phyloP scores from a whole-genome alignment of 2,888 invertebrate genomes.

The Sarcophaga subvicina region DNA sequence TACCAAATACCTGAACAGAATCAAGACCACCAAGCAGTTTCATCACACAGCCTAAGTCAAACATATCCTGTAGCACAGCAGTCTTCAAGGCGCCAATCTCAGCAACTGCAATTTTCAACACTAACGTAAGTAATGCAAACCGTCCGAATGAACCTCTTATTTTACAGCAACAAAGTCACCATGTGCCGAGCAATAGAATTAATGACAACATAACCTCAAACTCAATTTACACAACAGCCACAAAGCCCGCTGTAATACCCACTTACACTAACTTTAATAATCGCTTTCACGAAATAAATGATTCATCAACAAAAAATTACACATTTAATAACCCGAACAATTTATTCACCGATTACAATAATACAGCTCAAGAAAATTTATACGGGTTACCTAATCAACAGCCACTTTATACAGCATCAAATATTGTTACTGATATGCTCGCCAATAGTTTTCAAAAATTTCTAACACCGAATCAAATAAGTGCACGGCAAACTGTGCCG shows the following conservation, averaged over 20 bases:
- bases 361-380: background rate
- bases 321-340: background rate
- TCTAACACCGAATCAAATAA: slow-evolving; percentile 2
- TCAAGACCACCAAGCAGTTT: background rate
- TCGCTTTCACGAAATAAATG: background rate
- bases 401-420: background rate
- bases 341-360: background rate
- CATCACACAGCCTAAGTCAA: too few relatives aligned
- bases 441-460: background rate
- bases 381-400: background rate
- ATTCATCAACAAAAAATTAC: background rate
- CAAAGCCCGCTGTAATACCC: too few relatives aligned
- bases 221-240: too few relatives aligned
- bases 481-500: slow-evolving; percentile 16
- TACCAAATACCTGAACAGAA: background rate
- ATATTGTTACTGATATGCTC: background rate
- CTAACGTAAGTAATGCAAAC: too few relatives aligned
- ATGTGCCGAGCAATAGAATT: too few relatives aligned
- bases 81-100: background rate
- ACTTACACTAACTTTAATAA: background rate
- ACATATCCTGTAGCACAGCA: too few relatives aligned
- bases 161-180: too few relatives aligned
- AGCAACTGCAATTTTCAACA: background rate
- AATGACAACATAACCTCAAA: too few relatives aligned
- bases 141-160: too few relatives aligned